A percentile compares a stretch with the other conserved stretches of the same genome.
Evolutionary conservation across 35 echinoderm and acorn worm genomes (phyloP).

Genomic region (Holothuria glaberrima): DNA sequence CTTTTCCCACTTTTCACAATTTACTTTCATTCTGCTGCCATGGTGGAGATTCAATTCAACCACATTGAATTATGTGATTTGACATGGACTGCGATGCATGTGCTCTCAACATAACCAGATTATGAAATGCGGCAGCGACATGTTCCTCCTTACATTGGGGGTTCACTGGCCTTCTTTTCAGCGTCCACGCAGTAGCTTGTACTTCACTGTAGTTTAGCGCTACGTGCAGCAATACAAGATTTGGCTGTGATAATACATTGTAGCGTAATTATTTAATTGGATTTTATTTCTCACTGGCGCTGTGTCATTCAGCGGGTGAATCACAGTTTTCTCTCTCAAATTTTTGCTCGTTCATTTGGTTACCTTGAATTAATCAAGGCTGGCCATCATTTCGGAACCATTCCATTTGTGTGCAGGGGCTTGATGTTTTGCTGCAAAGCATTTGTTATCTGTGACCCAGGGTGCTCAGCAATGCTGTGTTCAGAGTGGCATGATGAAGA

Average conservation of each 20-base stretch:
- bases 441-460: no score
- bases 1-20: no score
- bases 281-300: conserved; percentile 24
- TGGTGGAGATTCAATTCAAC: neutral
- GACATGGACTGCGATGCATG: neutral
- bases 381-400: no score
- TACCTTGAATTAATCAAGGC: no score
- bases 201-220: neutral
- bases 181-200: neutral
- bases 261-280: conserved; percentile 33
- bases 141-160: neutral
- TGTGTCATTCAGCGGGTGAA: neutral
- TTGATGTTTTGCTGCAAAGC: no score
- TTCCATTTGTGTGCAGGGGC: no score
- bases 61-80: neutral
- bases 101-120: conserved; percentile 23
- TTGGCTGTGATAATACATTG: conserved; percentile 6
- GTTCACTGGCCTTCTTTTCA: conserved; percentile 7
- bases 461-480: no score
- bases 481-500: no score
- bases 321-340: neutral
- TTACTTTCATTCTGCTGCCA: no score
- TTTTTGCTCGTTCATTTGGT: no score
- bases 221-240: neutral
- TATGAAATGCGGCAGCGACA: neutral